These are phyloP conservation scores for Apaloderma vittatum DNA, from an alignment of 2,113 vertebrate species.

Conservation along the genomic window DNA sequence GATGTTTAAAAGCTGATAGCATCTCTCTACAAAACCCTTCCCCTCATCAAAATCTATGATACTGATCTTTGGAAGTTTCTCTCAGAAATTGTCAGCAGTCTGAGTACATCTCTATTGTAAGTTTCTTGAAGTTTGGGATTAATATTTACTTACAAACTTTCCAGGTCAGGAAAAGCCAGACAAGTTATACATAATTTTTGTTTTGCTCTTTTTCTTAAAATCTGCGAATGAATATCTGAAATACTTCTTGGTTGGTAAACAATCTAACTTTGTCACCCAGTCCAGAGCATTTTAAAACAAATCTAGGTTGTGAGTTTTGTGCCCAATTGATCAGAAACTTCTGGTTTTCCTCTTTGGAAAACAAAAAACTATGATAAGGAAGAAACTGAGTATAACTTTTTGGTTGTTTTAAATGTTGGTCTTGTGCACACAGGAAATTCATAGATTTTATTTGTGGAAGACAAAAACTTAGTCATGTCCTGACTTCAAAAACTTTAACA, in stretches of 20 bases:
- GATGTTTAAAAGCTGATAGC: background rate
- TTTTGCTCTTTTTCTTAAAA: background rate
- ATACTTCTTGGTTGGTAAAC: background rate
- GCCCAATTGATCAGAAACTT: background rate
- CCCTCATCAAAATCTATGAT: background rate
- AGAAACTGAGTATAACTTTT: background rate
- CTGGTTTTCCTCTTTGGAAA: background rate
- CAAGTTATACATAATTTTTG: background rate
- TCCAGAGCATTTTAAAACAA: background rate
- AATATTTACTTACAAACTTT: background rate
- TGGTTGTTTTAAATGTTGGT: background rate
- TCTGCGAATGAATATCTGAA: background rate
- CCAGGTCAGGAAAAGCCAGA: background rate
- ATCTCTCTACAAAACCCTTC: background rate
- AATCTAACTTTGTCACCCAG: background rate
- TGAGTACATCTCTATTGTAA: background rate
- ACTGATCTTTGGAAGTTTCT: background rate
- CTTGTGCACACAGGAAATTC: background rate
- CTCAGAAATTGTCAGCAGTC: background rate
- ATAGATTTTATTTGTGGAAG: background rate
- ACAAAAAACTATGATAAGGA: background rate
- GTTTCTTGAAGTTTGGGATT: background rate
- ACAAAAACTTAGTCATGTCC: background rate
- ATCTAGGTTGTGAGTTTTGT: background rate
- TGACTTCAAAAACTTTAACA: background rate